These are phyloP conservation scores for Zele albiditarsus DNA, from an alignment of 2,888 invertebrate species.

Conservation along the genomic window DNA sequence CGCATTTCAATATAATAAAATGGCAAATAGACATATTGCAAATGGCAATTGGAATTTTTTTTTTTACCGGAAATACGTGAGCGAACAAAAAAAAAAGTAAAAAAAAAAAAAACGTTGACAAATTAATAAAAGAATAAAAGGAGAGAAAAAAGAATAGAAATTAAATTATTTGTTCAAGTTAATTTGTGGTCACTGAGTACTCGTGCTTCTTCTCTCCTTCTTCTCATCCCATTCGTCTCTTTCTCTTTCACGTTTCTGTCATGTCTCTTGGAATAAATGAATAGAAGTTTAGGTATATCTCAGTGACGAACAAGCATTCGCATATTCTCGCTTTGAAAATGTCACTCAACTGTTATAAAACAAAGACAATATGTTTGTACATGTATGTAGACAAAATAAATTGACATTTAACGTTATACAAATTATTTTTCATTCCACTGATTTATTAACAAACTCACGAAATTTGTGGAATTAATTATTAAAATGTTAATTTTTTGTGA, in stretches of 20 bases:
- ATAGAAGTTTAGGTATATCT: not conserved
- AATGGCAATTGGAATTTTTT: slow-evolving; percentile 13
- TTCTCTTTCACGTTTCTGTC: not conserved
- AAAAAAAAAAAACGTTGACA: not conserved
- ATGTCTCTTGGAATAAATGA: not conserved
- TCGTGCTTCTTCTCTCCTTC: not conserved
- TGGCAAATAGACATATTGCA: slow-evolving; percentile 11
- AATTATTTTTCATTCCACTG: too few species aligned
- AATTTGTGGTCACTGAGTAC: not conserved
- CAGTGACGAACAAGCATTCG: not conserved
- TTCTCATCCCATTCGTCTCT: not conserved
- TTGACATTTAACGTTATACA: too few species aligned
- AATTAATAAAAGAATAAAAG: not conserved
- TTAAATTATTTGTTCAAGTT: slow-evolving; percentile 1
- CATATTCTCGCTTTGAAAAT: not conserved
- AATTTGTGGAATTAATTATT: too few species aligned
- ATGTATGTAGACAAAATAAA: not conserved
- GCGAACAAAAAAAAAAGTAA: not conserved
- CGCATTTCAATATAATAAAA: not conserved
- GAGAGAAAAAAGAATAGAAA: not conserved
- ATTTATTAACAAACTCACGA: too few species aligned
- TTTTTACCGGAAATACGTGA: slow-evolving; percentile 11
- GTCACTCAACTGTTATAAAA: not conserved
- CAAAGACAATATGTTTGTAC: not conserved
- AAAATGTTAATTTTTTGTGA: too few species aligned